These are phyloP conservation scores for Chiloscyllium plagiosum DNA, from an alignment of 2,113 vertebrate genomes.

Conservation along the genomic window DNA sequence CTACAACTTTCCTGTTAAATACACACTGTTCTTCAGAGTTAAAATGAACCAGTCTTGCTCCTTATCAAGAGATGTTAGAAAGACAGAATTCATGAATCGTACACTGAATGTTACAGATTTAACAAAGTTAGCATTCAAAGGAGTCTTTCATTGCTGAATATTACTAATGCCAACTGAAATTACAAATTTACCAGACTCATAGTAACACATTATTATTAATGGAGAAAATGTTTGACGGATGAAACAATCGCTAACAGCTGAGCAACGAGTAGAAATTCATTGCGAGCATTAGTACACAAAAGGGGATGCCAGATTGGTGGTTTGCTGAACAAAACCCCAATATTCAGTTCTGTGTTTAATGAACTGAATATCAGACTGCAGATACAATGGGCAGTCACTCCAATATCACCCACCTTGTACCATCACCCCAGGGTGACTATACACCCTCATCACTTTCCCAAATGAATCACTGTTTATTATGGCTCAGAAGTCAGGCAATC, in stretches of 20 bases:
- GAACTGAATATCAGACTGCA: neutral
- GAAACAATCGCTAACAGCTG: neutral
- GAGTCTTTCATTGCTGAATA: neutral
- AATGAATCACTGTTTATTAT: neutral
- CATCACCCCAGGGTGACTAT: neutral
- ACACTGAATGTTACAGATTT: neutral
- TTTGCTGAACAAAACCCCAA: neutral
- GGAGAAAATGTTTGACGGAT: neutral
- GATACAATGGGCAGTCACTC: neutral
- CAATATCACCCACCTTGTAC: neutral
- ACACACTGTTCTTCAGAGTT: neutral
- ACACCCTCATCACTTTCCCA: neutral
- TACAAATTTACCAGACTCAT: neutral
- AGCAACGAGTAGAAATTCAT: neutral
- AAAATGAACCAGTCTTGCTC: neutral
- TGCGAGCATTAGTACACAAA: neutral
- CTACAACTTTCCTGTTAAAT: neutral
- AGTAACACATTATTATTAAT: neutral
- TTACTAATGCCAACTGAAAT: neutral
- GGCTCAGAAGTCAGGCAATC: neutral
- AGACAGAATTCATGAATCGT: neutral
- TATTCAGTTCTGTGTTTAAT: neutral
- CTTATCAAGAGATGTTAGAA: neutral
- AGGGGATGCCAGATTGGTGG: neutral
- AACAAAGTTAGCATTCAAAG: neutral